Evolutionary conservation across 2,797 vertebrate species (phyloP).

Genomic region (Pseudomugil tenellus): DNA sequence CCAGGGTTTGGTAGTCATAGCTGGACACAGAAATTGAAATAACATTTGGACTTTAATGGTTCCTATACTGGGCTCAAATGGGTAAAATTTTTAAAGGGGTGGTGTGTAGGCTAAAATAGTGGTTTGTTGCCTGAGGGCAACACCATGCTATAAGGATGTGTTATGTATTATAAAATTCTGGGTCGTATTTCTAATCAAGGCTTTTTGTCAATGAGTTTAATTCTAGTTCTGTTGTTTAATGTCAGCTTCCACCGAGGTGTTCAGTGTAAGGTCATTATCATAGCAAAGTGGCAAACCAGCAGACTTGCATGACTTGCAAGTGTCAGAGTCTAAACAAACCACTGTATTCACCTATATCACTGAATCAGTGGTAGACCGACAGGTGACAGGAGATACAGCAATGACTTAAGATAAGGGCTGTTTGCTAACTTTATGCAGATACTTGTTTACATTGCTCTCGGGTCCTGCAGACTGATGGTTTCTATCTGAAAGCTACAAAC

Average conservation of each 20-base stretch:
- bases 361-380: not conserved
- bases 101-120: too few species aligned
- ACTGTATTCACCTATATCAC: not conserved
- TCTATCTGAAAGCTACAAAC: too few species aligned
- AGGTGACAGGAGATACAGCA: not conserved
- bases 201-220: not conserved
- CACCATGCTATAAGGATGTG: too few species aligned
- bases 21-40: constrained; percentile 32
- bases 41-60: not conserved
- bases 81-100: too few species aligned
- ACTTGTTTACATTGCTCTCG: too few species aligned
- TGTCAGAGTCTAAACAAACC: too few species aligned
- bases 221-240: not conserved
- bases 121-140: too few species aligned
- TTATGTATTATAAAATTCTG: not conserved
- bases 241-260: not conserved
- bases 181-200: not conserved
- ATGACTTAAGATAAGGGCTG: too few species aligned
- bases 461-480: too few species aligned
- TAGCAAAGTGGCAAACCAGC: not conserved
- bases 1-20: constrained; percentile 81
- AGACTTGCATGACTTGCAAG: too few species aligned
- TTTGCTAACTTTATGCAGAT: too few species aligned
- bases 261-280: not conserved
- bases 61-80: constrained; percentile 15